These are phyloP conservation scores for Irena cyanogastra DNA, from an alignment of 2,113 vertebrate species.

Conservation along the genomic window DNA sequence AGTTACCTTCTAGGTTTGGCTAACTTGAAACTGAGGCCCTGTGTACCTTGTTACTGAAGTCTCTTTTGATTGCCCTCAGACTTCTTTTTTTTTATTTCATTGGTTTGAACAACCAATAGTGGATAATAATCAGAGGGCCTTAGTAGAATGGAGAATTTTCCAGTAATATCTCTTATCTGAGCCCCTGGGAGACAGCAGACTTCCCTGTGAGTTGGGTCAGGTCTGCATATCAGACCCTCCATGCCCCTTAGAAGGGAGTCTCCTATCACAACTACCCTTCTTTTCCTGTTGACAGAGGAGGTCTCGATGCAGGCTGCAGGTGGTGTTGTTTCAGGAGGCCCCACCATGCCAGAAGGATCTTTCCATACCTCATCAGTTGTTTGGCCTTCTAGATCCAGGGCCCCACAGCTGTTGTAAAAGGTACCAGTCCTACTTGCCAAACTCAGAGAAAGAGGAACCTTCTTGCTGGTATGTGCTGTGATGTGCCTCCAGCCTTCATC, in stretches of 20 bases:
- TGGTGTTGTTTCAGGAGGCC: neutral
- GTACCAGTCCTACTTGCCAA: neutral
- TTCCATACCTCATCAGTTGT: neutral
- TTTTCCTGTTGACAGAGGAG: neutral
- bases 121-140: neutral
- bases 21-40: neutral
- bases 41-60: neutral
- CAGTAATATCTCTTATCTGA: neutral
- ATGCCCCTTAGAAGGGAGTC: neutral
- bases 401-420: neutral
- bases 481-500: neutral
- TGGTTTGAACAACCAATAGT: neutral
- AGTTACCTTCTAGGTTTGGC: neutral
- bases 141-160: neutral
- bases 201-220: neutral
- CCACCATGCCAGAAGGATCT: neutral
- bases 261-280: neutral
- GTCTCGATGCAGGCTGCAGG: neutral
- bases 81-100: neutral
- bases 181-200: neutral
- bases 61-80: neutral
- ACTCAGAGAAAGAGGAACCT: neutral
- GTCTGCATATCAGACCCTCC: rapidly evolving
- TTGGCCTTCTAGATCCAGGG: neutral
- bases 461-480: neutral